These are phyloP conservation scores for Trachelus stipa DNA, from an alignment of 2,888 invertebrate species.

Conservation along the genomic window DNA sequence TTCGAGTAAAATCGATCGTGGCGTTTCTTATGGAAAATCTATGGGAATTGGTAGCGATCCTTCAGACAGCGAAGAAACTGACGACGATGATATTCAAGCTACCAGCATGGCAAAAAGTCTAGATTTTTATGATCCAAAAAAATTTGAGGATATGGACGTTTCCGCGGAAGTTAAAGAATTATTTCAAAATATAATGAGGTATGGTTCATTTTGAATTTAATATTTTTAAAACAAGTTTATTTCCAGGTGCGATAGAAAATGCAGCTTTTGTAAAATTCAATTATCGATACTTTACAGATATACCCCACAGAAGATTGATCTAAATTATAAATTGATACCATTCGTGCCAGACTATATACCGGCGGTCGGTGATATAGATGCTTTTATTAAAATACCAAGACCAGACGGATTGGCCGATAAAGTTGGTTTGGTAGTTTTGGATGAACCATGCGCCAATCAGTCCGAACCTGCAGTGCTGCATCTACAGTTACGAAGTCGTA, in stretches of 20 bases:
- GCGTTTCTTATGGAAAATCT: conserved; percentile 37
- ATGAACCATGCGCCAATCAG: conserved; percentile 95
- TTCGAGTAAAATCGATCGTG: conserved; percentile 28
- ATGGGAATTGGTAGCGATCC: conserved; percentile 52
- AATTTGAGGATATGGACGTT: conserved; percentile 85
- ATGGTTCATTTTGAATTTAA: conserved; percentile 19
- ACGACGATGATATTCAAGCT: conserved; percentile 58
- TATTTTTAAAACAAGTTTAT: background rate
- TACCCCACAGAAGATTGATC: conserved; percentile 90
- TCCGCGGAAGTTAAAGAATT: conserved; percentile 89
- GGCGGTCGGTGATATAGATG: conserved; percentile 98
- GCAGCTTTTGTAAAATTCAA: background rate
- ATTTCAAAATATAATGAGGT: conserved; percentile 93
- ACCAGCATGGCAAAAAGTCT: conserved; percentile 42
- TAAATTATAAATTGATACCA: conserved; percentile 90
- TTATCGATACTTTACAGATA: conserved; percentile 72
- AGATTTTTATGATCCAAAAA: conserved; percentile 79
- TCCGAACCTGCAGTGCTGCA: conserved; percentile 95
- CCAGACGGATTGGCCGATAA: conserved; percentile 79
- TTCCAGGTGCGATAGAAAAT: background rate
- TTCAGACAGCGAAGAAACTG: conserved; percentile 61
- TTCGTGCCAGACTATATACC: conserved; percentile 98
- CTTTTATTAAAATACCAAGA: conserved; percentile 92
- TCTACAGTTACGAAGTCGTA: conserved; percentile 79
- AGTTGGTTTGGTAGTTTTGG: conserved; percentile 82